Base-by-base conservation (phyloP, 1,140 invertebrate genomes). In the Halictus rubicundus region DNA sequence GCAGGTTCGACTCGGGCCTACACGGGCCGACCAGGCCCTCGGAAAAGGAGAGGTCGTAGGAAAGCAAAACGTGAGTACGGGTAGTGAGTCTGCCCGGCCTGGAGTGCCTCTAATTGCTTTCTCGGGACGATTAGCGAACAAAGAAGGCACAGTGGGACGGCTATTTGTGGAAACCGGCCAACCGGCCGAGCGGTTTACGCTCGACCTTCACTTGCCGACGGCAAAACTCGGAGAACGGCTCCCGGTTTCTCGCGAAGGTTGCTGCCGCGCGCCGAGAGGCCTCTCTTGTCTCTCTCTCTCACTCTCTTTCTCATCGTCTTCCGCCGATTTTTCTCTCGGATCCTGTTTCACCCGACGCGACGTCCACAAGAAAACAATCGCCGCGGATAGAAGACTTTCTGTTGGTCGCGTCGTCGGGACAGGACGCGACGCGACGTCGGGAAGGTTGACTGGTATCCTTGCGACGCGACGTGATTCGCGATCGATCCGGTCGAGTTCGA, bases 151-250 rank as follows among this genome's bases (percentile, higher is more conserved):
- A 87, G 80, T 81, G 64, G 66, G 71, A 80, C 59, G 78, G 78
- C 86, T 87, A 88, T 87, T 87, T 88, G 78, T 84, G 80, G 83
- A 87, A 82, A 61, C 71, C 77, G 80, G 78, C 83, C 79, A 72
- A 81, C 82, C 76, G 73, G 70, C 70, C 68, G 66, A 68, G 81
- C 66, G 32, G 70, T 82, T 57, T 82, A 73, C 72, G 71, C 63
- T 61, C 79, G 86, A 87, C 87, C 87, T 88, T 88, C 87, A 79
- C 80, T 73, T 57, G 76, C 63, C 80, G 65, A 10, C 61, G 52
- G 42, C 68, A 46, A 49, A 84, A 81, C 84, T 60, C 68, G 82
- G 49, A 72, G 83, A 86, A 80, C 84, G 69, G 71, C 85, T 88
- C 80, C 86, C 72, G 85, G 77, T 87, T 85, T 80, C 82, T 82